Percentiles rank a stretch among this genome's conserved stretches.
Evolutionary conservation across 1,140 invertebrate genomes (phyloP).

Genomic region (Hesperophylax magnus): DNA sequence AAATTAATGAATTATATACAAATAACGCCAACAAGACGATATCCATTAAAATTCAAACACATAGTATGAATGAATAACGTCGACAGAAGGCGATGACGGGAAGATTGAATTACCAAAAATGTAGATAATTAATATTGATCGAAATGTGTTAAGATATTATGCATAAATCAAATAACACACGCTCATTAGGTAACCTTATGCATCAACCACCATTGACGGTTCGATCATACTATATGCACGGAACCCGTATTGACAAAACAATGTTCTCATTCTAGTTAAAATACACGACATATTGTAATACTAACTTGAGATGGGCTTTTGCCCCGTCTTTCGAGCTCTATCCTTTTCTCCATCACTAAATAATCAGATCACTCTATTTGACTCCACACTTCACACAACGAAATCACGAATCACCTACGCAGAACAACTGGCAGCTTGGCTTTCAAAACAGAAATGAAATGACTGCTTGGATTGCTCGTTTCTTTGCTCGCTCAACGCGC

Average conservation of each 20-base stretch:
- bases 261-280: conserved; percentile 62
- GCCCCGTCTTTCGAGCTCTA: conserved; percentile 90
- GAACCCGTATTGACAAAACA: conserved; percentile 72
- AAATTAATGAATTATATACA: conserved; percentile 25
- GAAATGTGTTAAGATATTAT: conserved; percentile 7
- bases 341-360: conserved; percentile 88
- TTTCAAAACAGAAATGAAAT: conserved; percentile 52
- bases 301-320: conserved; percentile 87
- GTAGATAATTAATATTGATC: not conserved
- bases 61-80: conserved; percentile 33
- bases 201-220: conserved; percentile 51
- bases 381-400: conserved; percentile 43
- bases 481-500: conserved; percentile 23
- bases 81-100: conserved; percentile 3
- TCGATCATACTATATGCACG: conserved; percentile 37
- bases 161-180: conserved; percentile 46
- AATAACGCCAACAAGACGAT: conserved; percentile 40
- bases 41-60: conserved; percentile 31
- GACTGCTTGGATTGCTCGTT: conserved; percentile 25
- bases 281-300: conserved; percentile 54
- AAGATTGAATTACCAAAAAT: conserved; percentile 6
- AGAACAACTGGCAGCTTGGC: conserved; percentile 49
- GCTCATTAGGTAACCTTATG: conserved; percentile 52
- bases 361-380: conserved; percentile 38
- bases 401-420: conserved; percentile 49